Base-by-base conservation (phyloP, 2,113 vertebrate genomes). In the Melanocharis versteri region DNA sequence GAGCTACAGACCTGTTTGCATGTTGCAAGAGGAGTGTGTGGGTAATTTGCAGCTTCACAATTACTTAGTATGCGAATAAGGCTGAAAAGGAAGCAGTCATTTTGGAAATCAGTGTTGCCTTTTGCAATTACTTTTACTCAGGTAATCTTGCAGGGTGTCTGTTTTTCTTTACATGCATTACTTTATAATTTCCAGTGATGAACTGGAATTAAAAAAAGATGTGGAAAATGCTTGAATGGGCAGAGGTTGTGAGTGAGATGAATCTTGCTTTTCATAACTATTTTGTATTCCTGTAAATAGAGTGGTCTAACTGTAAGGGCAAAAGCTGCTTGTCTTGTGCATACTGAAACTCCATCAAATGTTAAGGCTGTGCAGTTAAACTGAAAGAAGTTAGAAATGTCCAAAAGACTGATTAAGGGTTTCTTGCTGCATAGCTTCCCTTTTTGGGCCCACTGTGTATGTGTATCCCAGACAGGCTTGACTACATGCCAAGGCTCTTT, bases 381-480 rank as follows among this genome's bases (percentile, higher is more conserved):
- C 69, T 94, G 81, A 81, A 96, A 96, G 83, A 78, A 87, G 54
- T 89, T 92, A 90, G 92, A 95, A 95, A 64, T 75, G 57, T 95
- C 91, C 81, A 87, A 95, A 95, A 96, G 90, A 61, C 87, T 97
- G 71, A 90, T 92, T 94, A 62, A 95, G 94, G 88, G 62, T 92
- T 95, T 98, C 97, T 97, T 96, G 58, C 48, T 97, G 94, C 94
- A 93, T 94, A 91, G 93, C 97, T 98, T 98, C 98, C 98, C 97
- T 97, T 97, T 98, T 98, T 97, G 99, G 99, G 99, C 99, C 98
- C 98, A 97, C 97, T 90, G 90, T 87, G 93, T 97, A 95, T 98
- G 97, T 95, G 97, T 98, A 98, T 98, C 98, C 97, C 98, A 99
- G 99, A 99, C 98, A 98, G 98, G 97, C 98, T 98, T 99, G 99